These are phyloP conservation scores for Hydrozoanthus gracilis DNA, from an alignment of 92 coral and sea anemone species.

Conservation along the genomic window DNA sequence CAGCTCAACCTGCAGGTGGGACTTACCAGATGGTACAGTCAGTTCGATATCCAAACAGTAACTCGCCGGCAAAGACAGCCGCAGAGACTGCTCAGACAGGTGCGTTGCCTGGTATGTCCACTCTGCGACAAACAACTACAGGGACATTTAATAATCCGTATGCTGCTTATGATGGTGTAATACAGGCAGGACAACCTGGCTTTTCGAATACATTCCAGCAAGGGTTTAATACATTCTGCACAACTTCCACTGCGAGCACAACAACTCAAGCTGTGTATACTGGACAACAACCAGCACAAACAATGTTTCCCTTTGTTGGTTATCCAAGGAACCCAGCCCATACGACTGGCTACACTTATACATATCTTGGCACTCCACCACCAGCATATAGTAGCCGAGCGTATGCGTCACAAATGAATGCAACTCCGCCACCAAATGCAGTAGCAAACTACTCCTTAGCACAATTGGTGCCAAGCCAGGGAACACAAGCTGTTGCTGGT, in stretches of 20 bases:
- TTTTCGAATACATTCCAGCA: conserved; percentile 79
- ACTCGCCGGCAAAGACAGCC: conserved; percentile 77
- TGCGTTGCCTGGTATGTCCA: conserved; percentile 83
- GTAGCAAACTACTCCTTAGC: conserved; percentile 88
- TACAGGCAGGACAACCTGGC: conserved; percentile 86
- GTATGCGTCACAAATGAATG: conserved; percentile 84
- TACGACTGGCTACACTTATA: conserved; percentile 79
- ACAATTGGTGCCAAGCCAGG: conserved; percentile 75
- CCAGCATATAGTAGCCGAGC: conserved; percentile 87
- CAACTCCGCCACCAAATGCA: conserved; percentile 88
- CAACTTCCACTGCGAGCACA: conserved; percentile 79
- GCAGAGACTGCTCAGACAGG: conserved; percentile 80
- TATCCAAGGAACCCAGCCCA: conserved; percentile 81
- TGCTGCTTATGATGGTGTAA: conserved; percentile 70
- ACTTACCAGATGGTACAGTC: conserved; percentile 90
- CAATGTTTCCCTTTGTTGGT: conserved; percentile 84
- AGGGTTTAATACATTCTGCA: conserved; percentile 53
- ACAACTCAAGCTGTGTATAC: conserved; percentile 68
- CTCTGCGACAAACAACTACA: conserved; percentile 79
- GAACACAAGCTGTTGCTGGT: conserved; percentile 44
- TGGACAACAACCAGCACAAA: conserved; percentile 75
- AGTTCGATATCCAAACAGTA: conserved; percentile 89
- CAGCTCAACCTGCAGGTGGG: conserved; percentile 83
- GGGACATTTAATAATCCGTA: conserved; percentile 79
- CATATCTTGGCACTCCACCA: conserved; percentile 84